Conservation (phyloP, 2,797 vertebrate genomes). For the Distichodus sexfasciatus region DNA sequence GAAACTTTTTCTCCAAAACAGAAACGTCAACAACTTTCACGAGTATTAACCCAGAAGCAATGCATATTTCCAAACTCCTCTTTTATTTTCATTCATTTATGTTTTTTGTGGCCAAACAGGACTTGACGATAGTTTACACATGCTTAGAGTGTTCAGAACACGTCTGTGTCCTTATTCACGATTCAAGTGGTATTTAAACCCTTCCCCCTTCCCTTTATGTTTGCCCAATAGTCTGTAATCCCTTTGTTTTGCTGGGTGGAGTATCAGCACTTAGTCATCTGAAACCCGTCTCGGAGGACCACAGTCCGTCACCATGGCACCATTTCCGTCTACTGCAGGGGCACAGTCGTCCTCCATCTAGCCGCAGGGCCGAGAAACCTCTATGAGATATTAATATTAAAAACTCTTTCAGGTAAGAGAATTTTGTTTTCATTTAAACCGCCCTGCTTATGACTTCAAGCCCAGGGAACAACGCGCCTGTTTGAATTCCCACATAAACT, state of each 20-base stretch:
- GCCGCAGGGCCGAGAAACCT: background rate
- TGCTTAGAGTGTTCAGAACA: too few species aligned
- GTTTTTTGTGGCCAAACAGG: too few species aligned
- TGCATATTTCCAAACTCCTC: too few species aligned
- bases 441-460: background rate
- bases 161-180: too few species aligned
- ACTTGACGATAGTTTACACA: too few species aligned
- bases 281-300: constrained; percentile 47
- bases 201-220: background rate
- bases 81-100: too few species aligned
- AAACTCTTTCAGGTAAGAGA: constrained; percentile 2
- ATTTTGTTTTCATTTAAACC: background rate
- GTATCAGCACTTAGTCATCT: constrained; percentile 56
- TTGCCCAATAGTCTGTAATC: background rate
- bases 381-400: background rate
- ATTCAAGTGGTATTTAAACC: background rate
- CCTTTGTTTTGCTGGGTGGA: constrained; percentile 46
- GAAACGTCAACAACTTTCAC: too few species aligned
- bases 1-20: too few species aligned
- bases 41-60: too few species aligned
- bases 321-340: constrained; percentile 34
- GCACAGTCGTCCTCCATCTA: background rate
- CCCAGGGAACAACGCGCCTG: background rate
- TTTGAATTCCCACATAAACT: background rate
- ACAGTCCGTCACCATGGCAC: constrained; percentile 45